Conservation (phyloP, 1,140 invertebrate species). For the Orius insidiosus region DNA sequence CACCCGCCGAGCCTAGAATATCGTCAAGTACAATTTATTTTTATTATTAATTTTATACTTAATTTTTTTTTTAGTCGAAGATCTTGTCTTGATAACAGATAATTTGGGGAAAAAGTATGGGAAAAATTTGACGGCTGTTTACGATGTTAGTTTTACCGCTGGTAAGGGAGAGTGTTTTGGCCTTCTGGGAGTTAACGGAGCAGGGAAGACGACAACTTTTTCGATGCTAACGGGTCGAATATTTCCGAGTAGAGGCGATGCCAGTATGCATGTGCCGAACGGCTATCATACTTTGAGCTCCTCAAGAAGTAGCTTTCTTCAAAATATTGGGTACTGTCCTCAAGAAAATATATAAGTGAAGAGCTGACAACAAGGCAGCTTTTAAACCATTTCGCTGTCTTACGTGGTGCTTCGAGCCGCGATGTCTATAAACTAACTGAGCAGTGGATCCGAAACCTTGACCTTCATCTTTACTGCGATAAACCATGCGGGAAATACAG, state of each 20-base stretch:
- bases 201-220: conserved; percentile 70
- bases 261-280: conserved; percentile 1
- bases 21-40: too few relatives aligned
- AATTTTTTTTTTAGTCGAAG: too few relatives aligned
- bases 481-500: conserved; percentile 29
- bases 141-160: conserved; percentile 47
- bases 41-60: too few relatives aligned
- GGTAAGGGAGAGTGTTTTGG: conserved; percentile 72
- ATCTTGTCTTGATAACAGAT: not conserved
- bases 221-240: conserved; percentile 65
- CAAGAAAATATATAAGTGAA: conserved; percentile 65
- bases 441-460: conserved; percentile 33
- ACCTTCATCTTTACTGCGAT: conserved; percentile 18
- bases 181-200: conserved; percentile 71
- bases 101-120: conserved; percentile 18
- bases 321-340: conserved; percentile 55
- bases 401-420: conserved; percentile 46
- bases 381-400: conserved; percentile 49
- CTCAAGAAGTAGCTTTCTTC: too few relatives aligned
- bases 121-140: conserved; percentile 35
- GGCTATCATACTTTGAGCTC: too few relatives aligned
- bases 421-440: conserved; percentile 33
- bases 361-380: conserved; percentile 66
- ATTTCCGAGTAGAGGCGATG: conserved; percentile 16
- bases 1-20: too few relatives aligned